A percentile compares a stretch with the other conserved stretches of the same genome.
phyloP scores from a whole-genome alignment of 2,113 vertebrate species.

The Labrus mixtus region DNA sequence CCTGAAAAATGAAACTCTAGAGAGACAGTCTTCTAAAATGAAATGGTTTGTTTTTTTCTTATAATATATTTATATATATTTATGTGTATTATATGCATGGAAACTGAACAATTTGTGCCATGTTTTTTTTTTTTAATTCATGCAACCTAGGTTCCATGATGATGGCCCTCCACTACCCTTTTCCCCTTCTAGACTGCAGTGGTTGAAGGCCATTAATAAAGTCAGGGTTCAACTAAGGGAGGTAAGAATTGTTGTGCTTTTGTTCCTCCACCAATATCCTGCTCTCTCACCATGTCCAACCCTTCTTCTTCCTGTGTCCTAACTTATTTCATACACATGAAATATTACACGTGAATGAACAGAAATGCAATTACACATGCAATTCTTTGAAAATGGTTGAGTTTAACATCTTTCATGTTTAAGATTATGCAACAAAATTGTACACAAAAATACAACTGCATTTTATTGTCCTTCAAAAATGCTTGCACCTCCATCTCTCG shows the following conservation, averaged over 20 bases:
- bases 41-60: conserved; percentile 61
- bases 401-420: conserved; percentile 67
- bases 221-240: conserved; percentile 92
- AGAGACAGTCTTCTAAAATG: conserved; percentile 66
- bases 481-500: neutral
- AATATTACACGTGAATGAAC: neutral
- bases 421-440: conserved; percentile 4
- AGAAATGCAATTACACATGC: neutral
- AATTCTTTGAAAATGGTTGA: conserved; percentile 73
- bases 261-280: neutral
- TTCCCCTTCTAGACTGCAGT: conserved; percentile 88
- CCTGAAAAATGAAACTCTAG: conserved; percentile 63
- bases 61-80: neutral
- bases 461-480: neutral
- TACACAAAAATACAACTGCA: neutral
- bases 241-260: conserved; percentile 83
- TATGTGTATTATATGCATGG: neutral
- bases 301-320: neutral
- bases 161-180: conserved; percentile 84
- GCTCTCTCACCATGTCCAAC: conserved; percentile 4
- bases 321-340: neutral
- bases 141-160: conserved; percentile 78
- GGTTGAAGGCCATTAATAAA: conserved; percentile 96
- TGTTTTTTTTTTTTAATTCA: conserved; percentile 15
- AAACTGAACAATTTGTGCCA: neutral